phyloP scores from a whole-genome alignment of 2,797 vertebrate genomes.

The Eulemur rubriventer region DNA sequence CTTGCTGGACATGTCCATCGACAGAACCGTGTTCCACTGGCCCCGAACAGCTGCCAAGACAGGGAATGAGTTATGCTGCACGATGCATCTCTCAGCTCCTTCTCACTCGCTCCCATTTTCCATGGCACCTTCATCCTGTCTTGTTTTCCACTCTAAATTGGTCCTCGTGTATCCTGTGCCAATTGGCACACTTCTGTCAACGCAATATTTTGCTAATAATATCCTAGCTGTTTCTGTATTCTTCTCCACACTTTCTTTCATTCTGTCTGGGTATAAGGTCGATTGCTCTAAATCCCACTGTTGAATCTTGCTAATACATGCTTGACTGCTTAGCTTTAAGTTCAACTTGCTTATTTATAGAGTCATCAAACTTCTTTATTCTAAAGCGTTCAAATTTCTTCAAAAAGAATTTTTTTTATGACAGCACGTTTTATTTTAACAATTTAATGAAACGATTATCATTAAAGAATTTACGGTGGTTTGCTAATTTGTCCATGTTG shows the following conservation, averaged over 20 bases:
- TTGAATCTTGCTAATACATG: neutral
- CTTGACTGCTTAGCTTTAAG: neutral
- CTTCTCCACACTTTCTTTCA: neutral
- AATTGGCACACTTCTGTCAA: conserved; percentile 54
- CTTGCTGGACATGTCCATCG: neutral
- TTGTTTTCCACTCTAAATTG: conserved; percentile 63
- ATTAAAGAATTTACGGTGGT: neutral
- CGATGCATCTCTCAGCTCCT: neutral
- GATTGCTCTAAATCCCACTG: neutral
- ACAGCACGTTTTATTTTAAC: neutral
- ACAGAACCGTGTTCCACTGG: neutral
- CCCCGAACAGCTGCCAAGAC: neutral
- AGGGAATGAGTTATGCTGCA: neutral
- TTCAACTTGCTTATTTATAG: conserved; percentile 42
- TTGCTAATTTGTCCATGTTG: neutral
- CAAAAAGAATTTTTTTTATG: neutral
- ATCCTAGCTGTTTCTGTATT: conserved; percentile 40
- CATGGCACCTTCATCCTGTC: conserved; percentile 56
- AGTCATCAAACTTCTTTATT: conserved; percentile 3
- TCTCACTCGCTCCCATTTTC: conserved; percentile 22
- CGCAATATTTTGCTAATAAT: conserved; percentile 69
- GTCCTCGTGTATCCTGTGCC: conserved; percentile 38
- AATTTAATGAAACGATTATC: neutral
- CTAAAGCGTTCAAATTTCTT: conserved; percentile 5
- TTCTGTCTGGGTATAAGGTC: neutral